These are phyloP conservation scores for Drosophila teissieri DNA, from an alignment of 1,140 invertebrate species.

Conservation along the genomic window DNA sequence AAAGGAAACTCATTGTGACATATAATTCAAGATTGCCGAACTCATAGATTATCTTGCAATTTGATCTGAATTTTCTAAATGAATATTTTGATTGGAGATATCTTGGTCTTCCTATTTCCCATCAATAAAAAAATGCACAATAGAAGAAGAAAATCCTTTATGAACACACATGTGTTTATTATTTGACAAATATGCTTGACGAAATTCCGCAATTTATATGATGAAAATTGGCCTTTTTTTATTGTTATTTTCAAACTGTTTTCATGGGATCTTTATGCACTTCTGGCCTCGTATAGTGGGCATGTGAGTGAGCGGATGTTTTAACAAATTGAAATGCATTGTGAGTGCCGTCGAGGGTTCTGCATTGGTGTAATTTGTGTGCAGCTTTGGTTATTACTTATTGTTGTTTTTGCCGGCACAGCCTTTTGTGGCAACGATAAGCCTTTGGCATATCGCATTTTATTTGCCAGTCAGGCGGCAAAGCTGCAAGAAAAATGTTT, in stretches of 20 bases:
- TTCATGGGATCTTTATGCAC: conserved; percentile 28
- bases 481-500: conserved; percentile 80
- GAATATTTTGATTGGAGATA: conserved; percentile 16
- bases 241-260: conserved; percentile 2
- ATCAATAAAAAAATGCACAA: conserved; percentile 7
- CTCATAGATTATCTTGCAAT: conserved; percentile 21
- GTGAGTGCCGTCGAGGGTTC: conserved; percentile 46
- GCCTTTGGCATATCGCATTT: conserved; percentile 72
- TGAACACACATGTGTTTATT: conserved; percentile 17
- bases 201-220: conserved; percentile 41
- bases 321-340: conserved; percentile 76
- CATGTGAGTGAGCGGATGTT: conserved; percentile 24
- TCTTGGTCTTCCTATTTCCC: not conserved
- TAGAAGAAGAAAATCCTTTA: conserved; percentile 13
- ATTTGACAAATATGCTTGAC: conserved; percentile 41
- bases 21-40: not conserved
- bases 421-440: conserved; percentile 75
- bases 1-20: not conserved
- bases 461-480: conserved; percentile 63
- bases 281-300: conserved; percentile 1
- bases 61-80: conserved; percentile 13
- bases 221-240: not conserved
- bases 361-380: conserved; percentile 23
- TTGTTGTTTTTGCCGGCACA: conserved; percentile 31
- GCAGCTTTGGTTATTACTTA: conserved; percentile 47